A percentile compares a stretch with the other conserved stretches of the same genome.
Evolutionary conservation across 2,113 vertebrate species (phyloP).

Genomic region (Indicator indicator): DNA sequence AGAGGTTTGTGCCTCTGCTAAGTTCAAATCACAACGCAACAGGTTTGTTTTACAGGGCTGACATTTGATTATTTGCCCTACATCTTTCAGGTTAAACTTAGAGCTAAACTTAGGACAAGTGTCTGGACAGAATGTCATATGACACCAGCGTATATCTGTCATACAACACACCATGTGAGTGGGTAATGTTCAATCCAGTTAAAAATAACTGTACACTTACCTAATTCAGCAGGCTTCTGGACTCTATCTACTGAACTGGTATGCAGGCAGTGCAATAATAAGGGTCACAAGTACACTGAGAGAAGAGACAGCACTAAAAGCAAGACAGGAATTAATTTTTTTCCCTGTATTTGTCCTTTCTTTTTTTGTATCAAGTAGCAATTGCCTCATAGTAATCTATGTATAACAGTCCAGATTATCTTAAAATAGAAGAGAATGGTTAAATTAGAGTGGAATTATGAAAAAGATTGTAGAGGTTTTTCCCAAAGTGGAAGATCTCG

Average conservation of each 20-base stretch:
- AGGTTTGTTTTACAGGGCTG: constrained; percentile 44
- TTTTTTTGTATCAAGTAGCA: neutral
- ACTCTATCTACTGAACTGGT: constrained; percentile 3
- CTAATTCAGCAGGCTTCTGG: constrained; percentile 52
- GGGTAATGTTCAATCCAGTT: constrained; percentile 36
- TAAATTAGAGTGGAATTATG: neutral
- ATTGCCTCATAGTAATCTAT: neutral
- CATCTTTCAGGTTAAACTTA: constrained; percentile 53
- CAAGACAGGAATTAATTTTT: neutral
- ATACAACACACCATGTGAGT: constrained; percentile 32
- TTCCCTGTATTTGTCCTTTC: neutral
- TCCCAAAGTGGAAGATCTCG: neutral
- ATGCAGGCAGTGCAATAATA: neutral
- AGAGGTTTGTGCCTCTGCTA: neutral
- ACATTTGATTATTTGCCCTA: constrained; percentile 60
- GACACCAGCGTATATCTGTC: constrained; percentile 51
- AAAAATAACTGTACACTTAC: constrained; percentile 62
- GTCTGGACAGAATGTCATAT: constrained; percentile 70
- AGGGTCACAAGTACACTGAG: neutral
- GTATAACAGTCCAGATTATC: neutral
- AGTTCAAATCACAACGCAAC: neutral
- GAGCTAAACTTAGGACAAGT: constrained; percentile 57
- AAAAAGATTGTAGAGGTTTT: neutral
- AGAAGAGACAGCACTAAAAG: neutral
- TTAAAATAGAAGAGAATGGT: neutral